phyloP scores from a whole-genome alignment of 2,113 vertebrate genomes.

The Platichthys stellatus region DNA sequence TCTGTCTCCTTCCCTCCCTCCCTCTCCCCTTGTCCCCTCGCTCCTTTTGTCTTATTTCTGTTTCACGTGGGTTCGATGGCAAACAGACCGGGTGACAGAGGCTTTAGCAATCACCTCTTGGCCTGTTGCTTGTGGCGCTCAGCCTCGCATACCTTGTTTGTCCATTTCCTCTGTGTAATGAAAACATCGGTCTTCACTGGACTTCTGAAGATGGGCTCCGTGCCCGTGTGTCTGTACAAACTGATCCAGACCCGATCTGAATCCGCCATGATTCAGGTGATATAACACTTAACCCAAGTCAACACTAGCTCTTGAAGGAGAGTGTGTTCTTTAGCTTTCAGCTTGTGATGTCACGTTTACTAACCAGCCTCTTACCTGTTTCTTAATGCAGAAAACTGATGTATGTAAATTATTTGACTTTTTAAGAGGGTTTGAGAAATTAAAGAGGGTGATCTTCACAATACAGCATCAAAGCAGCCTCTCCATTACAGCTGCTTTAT shows the following conservation, averaged over 20 bases:
- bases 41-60: conserved; percentile 21
- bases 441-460: neutral
- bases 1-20: conserved; percentile 33
- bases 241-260: conserved; percentile 35
- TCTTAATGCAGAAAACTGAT: neutral
- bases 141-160: conserved; percentile 56
- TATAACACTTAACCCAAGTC: conserved; percentile 11
- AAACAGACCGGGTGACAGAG: conserved; percentile 59
- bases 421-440: neutral
- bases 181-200: conserved; percentile 30
- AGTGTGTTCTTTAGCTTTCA: neutral
- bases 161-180: conserved; percentile 65
- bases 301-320: neutral
- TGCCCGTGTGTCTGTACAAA: conserved; percentile 35
- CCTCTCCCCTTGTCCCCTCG: neutral
- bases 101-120: conserved; percentile 61
- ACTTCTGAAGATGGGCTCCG: conserved; percentile 12
- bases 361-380: neutral
- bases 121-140: conserved; percentile 15
- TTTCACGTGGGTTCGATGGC: conserved; percentile 55
- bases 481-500: too few species aligned
- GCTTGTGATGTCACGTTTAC: neutral
- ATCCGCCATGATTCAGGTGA: conserved; percentile 21
- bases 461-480: too few species aligned
- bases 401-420: neutral